These are phyloP conservation scores for Lottia scabra DNA, from an alignment of 2,888 invertebrate species.

Conservation along the genomic window DNA sequence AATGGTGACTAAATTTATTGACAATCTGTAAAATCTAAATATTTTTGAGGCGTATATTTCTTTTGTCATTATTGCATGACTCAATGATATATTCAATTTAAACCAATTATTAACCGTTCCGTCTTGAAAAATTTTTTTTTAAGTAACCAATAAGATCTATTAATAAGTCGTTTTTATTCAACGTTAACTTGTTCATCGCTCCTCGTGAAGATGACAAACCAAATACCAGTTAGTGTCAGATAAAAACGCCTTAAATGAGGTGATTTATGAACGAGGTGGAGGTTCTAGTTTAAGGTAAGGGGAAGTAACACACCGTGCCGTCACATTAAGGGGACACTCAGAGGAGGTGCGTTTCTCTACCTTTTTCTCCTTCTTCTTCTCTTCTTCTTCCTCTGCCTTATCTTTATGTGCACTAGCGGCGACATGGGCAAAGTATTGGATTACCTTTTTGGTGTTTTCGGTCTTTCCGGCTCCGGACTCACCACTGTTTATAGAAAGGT, in stretches of 20 bases:
- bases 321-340: slow-evolving; percentile 2
- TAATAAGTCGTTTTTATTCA: neutral
- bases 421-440: slow-evolving; percentile 89
- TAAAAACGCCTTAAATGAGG: neutral
- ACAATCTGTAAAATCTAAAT: no score
- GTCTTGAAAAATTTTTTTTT: no score
- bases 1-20: no score
- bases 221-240: neutral
- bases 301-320: neutral
- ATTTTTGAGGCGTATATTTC: no score
- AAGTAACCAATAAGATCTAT: no score
- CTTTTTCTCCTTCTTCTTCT: slow-evolving; percentile 46
- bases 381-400: slow-evolving; percentile 42
- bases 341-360: neutral
- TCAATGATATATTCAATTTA: no score
- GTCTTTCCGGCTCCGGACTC: slow-evolving; percentile 99
- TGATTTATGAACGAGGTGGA: neutral
- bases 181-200: slow-evolving; percentile 14
- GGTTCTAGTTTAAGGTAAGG: slow-evolving; percentile 1
- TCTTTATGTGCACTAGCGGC: slow-evolving; percentile 79
- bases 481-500: slow-evolving; percentile 74
- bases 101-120: no score
- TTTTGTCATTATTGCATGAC: no score
- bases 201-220: neutral
- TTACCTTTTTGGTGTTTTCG: slow-evolving; percentile 99